phyloP scores from a whole-genome alignment of 2,113 vertebrate species.

The Dicentrarchus labrax region DNA sequence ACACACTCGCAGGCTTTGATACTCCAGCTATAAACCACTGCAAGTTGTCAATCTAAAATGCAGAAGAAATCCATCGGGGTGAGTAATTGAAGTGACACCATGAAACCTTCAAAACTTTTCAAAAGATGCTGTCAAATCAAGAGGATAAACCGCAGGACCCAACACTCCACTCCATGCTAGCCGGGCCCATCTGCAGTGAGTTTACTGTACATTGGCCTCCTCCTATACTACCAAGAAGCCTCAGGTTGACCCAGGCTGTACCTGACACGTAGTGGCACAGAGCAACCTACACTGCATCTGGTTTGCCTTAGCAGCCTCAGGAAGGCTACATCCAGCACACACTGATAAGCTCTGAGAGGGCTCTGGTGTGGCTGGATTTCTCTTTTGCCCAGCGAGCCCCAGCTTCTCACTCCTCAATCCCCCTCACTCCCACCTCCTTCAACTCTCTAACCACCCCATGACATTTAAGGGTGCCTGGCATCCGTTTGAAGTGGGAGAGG shows the following conservation, averaged over 20 bases:
- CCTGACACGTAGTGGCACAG: conserved; percentile 78
- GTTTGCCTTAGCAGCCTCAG: conserved; percentile 76
- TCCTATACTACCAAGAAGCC: conserved; percentile 50
- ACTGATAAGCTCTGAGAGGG: conserved; percentile 74
- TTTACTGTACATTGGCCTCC: conserved; percentile 66
- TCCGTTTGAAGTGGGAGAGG: conserved; percentile 84
- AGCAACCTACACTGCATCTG: conserved; percentile 72
- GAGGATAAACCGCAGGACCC: conserved; percentile 44
- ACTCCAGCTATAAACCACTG: conserved; percentile 63
- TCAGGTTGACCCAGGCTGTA: conserved; percentile 73
- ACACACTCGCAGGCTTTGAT: conserved; percentile 69
- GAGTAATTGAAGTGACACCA: conserved; percentile 63
- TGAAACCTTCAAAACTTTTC: conserved; percentile 43
- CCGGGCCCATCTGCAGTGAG: conserved; percentile 67
- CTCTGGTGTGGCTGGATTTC: conserved; percentile 71
- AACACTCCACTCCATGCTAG: conserved; percentile 28
- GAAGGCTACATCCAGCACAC: conserved; percentile 63
- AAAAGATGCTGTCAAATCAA: conserved; percentile 45
- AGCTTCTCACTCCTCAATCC: conserved; percentile 50
- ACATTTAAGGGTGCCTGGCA: conserved; percentile 85
- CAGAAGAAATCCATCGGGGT: conserved; percentile 52
- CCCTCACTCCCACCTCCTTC: conserved; percentile 52
- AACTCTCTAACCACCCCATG: conserved; percentile 80
- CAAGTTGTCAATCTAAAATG: conserved; percentile 63
- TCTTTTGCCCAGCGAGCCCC: conserved; percentile 41